Base-by-base conservation (phyloP, 2,797 vertebrate genomes). In the Coilia nasus region DNA sequence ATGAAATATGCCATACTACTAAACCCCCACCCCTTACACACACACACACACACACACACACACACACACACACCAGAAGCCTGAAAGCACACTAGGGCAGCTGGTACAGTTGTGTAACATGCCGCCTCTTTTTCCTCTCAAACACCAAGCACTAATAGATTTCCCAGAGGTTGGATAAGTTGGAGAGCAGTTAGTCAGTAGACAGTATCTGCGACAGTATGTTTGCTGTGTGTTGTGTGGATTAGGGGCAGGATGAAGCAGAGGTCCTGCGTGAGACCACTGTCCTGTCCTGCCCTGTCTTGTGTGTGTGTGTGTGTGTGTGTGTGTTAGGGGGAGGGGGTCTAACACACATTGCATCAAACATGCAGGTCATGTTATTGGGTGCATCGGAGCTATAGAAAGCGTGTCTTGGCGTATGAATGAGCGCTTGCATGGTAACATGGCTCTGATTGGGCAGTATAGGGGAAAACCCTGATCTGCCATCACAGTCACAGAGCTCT, bases 351-450 rank as follows among this genome's bases (percentile, higher is more conserved):
- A n/a, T n/a, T 71, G 28, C 64, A 71, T 71, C 64, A 71, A 31
- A 71, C 64, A 75, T 75, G 67, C 67, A 75, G 67, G 28, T 75
- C 28, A 35, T 75, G 67, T 35, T 75, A 75, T 31, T 17, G 14
- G 67, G 19, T 15, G 31, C 28, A 75, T 75, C 28, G 6, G 67
- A 35, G 67, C 67, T 71, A 71, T 67, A 71, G 64, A 64, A 23
- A 71, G 64, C 25, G 67, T 15, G 31, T 75, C 14, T 28, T 7
- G 5, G 67, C 15, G 67, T 60, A 88, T 88, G 89, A 88, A 87
- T 85, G 67, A 17, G 15, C 86, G 82, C 88, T 82, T 90, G 90
- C 94, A 92, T 94, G 87, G 94, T 89, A 94, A 94, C 94, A 93
- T 41, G 90, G 64, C 85, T 90, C 87, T 91, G 88, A 95, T 94